phyloP scores from a whole-genome alignment of 2,888 invertebrate genomes.

The Leptura quadrifasciata region DNA sequence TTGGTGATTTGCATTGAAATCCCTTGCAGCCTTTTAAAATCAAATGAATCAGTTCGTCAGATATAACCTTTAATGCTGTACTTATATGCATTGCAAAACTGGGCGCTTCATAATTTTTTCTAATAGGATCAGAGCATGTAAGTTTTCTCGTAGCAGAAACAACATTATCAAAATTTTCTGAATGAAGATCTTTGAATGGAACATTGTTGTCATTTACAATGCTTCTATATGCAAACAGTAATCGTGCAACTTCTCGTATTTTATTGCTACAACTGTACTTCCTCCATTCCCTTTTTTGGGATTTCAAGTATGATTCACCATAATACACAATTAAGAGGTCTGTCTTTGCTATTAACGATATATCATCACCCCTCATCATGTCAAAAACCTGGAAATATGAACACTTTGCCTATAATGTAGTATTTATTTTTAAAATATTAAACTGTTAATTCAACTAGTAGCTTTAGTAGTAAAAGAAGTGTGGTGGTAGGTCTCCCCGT shows the following conservation, averaged over 20 bases:
- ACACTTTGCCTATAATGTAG: too few species aligned
- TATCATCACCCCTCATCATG: slow-evolving; percentile 42
- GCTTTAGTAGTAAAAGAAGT: too few species aligned
- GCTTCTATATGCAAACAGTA: slow-evolving; percentile 38
- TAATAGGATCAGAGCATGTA: slow-evolving; percentile 44
- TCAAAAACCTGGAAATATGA: slow-evolving; percentile 42
- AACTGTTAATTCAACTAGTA: too few species aligned
- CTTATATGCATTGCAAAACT: slow-evolving; percentile 60
- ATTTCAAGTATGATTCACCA: too few species aligned
- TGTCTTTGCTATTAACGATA: slow-evolving; percentile 44
- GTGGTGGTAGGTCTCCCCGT: too few species aligned
- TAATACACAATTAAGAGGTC: slow-evolving; percentile 42
- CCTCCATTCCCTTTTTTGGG: slow-evolving; percentile 38
- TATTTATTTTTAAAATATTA: too few species aligned
- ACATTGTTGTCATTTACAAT: slow-evolving; percentile 20
- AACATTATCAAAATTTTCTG: slow-evolving; percentile 39
- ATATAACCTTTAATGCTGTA: slow-evolving; percentile 40
- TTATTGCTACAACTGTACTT: slow-evolving; percentile 41
- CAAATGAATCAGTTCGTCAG: slow-evolving; percentile 19
- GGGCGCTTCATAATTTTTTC: slow-evolving; percentile 47
- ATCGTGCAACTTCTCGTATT: slow-evolving; percentile 44
- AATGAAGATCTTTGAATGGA: slow-evolving; percentile 30
- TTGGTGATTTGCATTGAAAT: slow-evolving; percentile 36
- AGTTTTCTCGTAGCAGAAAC: slow-evolving; percentile 44
- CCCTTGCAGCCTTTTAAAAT: slow-evolving; percentile 37